phyloP scores from a whole-genome alignment of 2,113 vertebrate genomes.

The Lepus timidus region DNA sequence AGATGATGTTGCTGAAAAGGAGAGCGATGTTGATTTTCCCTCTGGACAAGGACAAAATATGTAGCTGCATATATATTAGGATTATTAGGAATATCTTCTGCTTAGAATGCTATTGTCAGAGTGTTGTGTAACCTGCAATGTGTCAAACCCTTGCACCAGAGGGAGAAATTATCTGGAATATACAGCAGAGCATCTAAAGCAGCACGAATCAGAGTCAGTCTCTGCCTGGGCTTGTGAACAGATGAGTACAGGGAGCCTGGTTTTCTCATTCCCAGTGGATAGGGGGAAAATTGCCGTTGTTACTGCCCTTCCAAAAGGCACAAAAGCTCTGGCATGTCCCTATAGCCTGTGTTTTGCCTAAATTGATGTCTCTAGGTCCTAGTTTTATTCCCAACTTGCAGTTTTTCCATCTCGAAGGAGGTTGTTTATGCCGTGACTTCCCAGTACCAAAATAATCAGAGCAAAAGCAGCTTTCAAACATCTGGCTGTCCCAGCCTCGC shows the following conservation, averaged over 20 bases:
- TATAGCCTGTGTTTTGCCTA: constrained; percentile 1
- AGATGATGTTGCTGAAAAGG: background rate
- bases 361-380: background rate
- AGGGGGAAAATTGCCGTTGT: background rate
- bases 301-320: background rate
- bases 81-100: background rate
- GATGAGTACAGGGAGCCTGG: background rate
- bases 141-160: background rate
- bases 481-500: background rate
- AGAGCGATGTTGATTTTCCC: background rate
- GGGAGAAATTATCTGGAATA: background rate
- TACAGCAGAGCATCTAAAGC: background rate
- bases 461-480: background rate
- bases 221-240: background rate
- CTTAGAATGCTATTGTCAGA: background rate
- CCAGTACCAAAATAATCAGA: background rate
- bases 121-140: background rate
- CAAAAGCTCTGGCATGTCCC: background rate
- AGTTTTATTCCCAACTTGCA: background rate
- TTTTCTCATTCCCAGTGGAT: background rate
- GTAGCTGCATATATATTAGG: background rate
- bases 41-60: background rate
- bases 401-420: background rate
- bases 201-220: background rate
- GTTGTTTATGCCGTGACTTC: constrained; percentile 20